phyloP scores from a whole-genome alignment of 2,888 invertebrate species.

The Hyalella azteca region DNA sequence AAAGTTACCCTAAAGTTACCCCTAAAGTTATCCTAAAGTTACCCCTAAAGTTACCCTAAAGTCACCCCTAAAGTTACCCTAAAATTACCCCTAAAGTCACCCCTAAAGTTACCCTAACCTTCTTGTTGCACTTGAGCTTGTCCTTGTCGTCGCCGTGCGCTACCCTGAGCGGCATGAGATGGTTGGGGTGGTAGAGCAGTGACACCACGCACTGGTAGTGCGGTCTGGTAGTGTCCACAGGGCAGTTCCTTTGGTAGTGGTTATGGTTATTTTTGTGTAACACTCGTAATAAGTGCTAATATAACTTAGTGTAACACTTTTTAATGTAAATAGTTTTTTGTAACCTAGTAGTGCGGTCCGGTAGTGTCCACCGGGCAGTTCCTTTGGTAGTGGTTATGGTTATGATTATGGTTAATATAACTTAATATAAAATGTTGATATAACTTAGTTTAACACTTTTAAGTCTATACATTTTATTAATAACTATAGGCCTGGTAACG shows the following conservation, averaged over 20 bases:
- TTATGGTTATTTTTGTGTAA: too few species aligned
- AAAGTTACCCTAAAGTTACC: not conserved
- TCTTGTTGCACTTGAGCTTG: conserved; percentile 45
- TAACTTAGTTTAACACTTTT: not conserved
- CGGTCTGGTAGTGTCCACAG: conserved; percentile 42
- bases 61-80: too few species aligned
- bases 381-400: too few species aligned
- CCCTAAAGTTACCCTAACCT: not conserved
- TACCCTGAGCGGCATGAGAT: conserved; percentile 48
- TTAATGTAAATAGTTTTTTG: not conserved
- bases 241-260: conserved; percentile 50
- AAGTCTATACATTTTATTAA: not conserved
- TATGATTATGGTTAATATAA: too few species aligned
- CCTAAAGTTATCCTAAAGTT: not conserved
- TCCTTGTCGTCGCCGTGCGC: conserved; percentile 46
- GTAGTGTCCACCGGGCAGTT: conserved; percentile 46
- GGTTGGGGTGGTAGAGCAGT: conserved; percentile 51
- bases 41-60: too few species aligned
- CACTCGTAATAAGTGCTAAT: too few species aligned
- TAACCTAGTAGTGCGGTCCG: conserved; percentile 45
- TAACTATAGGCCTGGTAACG: conserved; percentile 42
- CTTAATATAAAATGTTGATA: too few species aligned
- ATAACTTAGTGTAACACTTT: not conserved
- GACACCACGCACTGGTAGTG: conserved; percentile 50
- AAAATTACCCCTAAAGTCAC: too few species aligned